These are phyloP conservation scores for Phalloptychus januarius DNA, from an alignment of 2,797 vertebrate genomes.

Conservation along the genomic window DNA sequence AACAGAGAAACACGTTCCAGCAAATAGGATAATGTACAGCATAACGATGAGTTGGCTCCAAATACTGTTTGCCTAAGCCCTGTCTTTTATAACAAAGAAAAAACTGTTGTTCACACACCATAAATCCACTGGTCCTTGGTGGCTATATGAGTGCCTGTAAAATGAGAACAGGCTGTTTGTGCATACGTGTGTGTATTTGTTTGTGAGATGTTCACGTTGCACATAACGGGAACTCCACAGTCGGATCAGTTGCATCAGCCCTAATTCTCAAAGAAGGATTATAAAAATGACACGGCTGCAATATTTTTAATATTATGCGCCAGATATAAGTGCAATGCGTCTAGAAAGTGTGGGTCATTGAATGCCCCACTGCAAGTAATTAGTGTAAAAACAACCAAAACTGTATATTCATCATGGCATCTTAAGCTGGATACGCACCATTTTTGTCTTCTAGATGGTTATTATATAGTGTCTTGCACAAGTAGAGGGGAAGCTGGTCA, in stretches of 20 bases:
- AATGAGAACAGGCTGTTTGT: slow-evolving; percentile 28
- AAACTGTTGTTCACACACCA: slow-evolving; percentile 63
- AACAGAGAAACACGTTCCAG: slow-evolving; percentile 62
- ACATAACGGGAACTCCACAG: slow-evolving; percentile 58
- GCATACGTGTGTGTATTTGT: slow-evolving; percentile 19
- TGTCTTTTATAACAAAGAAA: slow-evolving; percentile 37
- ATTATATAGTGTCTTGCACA: neutral
- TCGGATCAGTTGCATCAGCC: slow-evolving; percentile 60
- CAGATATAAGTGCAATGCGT: slow-evolving; percentile 46
- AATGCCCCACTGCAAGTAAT: slow-evolving; percentile 47
- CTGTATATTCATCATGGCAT: slow-evolving; percentile 43
- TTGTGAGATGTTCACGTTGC: slow-evolving; percentile 44
- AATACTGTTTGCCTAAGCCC: slow-evolving; percentile 70
- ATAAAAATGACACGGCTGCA: slow-evolving; percentile 70
- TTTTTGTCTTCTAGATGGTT: neutral
- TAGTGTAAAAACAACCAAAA: slow-evolving; percentile 47
- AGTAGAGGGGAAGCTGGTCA: neutral
- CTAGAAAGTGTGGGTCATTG: slow-evolving; percentile 48
- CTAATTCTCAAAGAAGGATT: slow-evolving; percentile 57
- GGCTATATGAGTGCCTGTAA: slow-evolving; percentile 34
- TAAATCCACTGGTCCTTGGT: slow-evolving; percentile 65
- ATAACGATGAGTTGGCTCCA: slow-evolving; percentile 70
- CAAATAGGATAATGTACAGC: slow-evolving; percentile 72
- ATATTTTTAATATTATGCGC: slow-evolving; percentile 61
- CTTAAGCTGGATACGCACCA: slow-evolving; percentile 24